Percentiles rank a stretch among this genome's conserved stretches.
These are phyloP conservation scores for Circaetus cinerascens DNA, from an alignment of 2,113 vertebrate species.

Conservation along the genomic window DNA sequence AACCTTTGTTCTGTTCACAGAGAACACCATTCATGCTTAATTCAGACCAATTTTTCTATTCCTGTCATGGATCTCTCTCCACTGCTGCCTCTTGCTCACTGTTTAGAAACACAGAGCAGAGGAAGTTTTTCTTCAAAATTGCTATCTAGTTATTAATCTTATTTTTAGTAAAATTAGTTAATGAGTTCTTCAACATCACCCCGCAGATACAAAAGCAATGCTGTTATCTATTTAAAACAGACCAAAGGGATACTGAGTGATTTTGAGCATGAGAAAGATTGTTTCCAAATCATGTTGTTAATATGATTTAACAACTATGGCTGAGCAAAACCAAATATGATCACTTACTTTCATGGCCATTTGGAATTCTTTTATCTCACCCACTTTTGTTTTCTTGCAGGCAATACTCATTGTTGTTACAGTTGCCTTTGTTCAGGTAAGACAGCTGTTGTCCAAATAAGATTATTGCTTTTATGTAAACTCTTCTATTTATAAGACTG, in stretches of 20 bases:
- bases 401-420: slow-evolving; percentile 98
- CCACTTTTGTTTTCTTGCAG: slow-evolving; percentile 63
- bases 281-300: not conserved
- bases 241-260: fast-evolving
- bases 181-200: not conserved
- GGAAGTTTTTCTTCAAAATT: not conserved
- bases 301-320: not conserved
- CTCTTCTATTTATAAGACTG: not conserved
- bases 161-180: not conserved
- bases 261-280: not conserved
- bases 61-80: not conserved
- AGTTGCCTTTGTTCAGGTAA: slow-evolving; percentile 97
- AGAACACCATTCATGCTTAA: not conserved
- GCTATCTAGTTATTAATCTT: not conserved
- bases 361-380: not conserved
- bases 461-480: not conserved
- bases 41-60: not conserved
- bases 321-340: not conserved
- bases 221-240: not conserved
- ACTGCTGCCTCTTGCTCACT: not conserved
- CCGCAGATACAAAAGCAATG: not conserved
- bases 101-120: not conserved
- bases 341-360: not conserved
- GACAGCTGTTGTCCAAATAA: not conserved
- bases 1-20: not conserved